Evolutionary conservation across 2,797 vertebrate species (phyloP).

Genomic region (Menidia menidia): DNA sequence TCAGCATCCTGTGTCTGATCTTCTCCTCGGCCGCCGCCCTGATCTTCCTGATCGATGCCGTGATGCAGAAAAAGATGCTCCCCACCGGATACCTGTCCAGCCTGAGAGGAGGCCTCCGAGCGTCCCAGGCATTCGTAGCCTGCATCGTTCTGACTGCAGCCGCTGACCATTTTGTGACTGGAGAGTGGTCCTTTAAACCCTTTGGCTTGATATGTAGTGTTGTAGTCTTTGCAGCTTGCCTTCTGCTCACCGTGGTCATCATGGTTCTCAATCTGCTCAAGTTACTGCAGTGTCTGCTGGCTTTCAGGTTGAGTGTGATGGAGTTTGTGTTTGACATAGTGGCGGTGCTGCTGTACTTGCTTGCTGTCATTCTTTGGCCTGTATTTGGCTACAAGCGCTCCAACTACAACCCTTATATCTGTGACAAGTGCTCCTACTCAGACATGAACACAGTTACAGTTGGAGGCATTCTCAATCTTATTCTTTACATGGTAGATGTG

Average conservation of each 20-base stretch:
- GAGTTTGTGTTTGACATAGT: slow-evolving; percentile 3
- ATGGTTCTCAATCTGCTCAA: slow-evolving; percentile 12
- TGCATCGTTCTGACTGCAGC: slow-evolving; percentile 11
- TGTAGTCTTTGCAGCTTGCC: slow-evolving; percentile 1
- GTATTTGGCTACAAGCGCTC: slow-evolving; percentile 1
- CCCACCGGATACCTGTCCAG: slow-evolving; percentile 6
- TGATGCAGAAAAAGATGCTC: neutral
- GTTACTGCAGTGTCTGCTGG: slow-evolving; percentile 1
- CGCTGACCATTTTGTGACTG: neutral
- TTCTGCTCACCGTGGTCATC: slow-evolving; percentile 4
- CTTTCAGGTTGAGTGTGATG: neutral
- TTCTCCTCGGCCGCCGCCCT: neutral
- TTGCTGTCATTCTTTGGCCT: slow-evolving; percentile 1
- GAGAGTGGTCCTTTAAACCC: slow-evolving; percentile 4
- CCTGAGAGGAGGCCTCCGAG: neutral
- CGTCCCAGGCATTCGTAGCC: neutral
- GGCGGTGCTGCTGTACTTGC: slow-evolving; percentile 2
- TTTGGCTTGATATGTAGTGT: neutral
- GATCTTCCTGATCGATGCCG: neutral
- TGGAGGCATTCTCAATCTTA: slow-evolving; percentile 79
- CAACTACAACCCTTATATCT: slow-evolving; percentile 20
- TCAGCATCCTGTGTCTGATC: neutral
- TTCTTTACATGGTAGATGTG: slow-evolving; percentile 79
- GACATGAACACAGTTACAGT: slow-evolving; percentile 65
- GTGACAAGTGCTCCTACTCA: slow-evolving; percentile 14